phyloP scores from a whole-genome alignment of 2,888 invertebrate genomes.

The Nyleta sp. region DNA sequence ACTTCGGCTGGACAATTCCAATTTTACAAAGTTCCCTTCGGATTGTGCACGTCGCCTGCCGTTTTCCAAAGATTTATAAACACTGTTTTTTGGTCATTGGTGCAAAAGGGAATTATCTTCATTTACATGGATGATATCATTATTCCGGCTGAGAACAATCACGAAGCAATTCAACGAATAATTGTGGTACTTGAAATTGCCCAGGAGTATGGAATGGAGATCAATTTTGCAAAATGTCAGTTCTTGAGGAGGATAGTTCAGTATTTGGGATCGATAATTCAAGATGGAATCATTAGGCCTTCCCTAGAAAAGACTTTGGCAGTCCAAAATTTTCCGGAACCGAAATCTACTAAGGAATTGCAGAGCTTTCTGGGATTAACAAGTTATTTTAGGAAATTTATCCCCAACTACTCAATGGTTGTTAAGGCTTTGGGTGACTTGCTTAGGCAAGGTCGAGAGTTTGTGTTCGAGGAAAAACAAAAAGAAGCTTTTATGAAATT shows the following conservation, averaged over 20 bases:
- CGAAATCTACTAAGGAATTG: conserved; percentile 24
- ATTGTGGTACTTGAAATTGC: conserved; percentile 10
- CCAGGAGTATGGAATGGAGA: conserved; percentile 20
- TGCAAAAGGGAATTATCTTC: background rate
- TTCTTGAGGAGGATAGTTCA: conserved; percentile 21
- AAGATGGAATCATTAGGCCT: conserved; percentile 11
- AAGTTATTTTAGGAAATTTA: conserved; percentile 26
- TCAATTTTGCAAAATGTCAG: conserved; percentile 41
- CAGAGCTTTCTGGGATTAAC: conserved; percentile 39
- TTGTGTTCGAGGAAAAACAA: background rate
- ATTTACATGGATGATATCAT: conserved; percentile 17
- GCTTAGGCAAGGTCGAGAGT: background rate
- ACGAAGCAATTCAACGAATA: conserved; percentile 1
- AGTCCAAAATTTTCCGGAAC: conserved; percentile 31
- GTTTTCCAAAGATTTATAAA: conserved; percentile 12
- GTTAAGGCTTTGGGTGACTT: conserved; percentile 8
- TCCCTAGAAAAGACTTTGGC: conserved; percentile 8
- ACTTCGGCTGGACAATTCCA: conserved; percentile 17
- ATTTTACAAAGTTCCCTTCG: conserved; percentile 1
- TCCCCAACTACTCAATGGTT: conserved; percentile 3
- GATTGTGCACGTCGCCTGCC: conserved; percentile 4
- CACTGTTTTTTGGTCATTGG: conserved; percentile 7
- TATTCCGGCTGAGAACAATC: background rate
- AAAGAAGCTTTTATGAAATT: background rate
- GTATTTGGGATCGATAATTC: conserved; percentile 32